Conservation (phyloP, 37 sponge, comb jelly and placozoan genomes). For the Aplysina aerophoba region DNA sequence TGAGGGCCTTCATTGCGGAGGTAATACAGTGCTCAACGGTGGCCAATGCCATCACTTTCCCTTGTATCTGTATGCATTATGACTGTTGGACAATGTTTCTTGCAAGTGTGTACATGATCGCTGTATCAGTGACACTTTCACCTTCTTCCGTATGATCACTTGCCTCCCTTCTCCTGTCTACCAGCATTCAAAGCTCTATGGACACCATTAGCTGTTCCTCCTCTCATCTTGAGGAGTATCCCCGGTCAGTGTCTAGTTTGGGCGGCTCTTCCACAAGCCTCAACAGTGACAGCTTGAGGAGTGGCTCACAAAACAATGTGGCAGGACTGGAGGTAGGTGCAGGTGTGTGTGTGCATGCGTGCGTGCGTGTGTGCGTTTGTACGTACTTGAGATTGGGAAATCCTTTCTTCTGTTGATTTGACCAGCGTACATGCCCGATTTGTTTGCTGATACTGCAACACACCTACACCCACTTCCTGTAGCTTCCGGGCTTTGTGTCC, state of each 20-base stretch:
- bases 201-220: background rate
- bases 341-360: slow-evolving; percentile 39
- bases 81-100: no score
- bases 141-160: no score
- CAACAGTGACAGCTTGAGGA: slow-evolving; percentile 15
- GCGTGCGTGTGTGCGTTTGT: slow-evolving; percentile 40
- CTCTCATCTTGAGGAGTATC: background rate
- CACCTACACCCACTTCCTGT: background rate
- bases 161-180: no score
- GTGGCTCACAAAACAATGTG: slow-evolving; percentile 4
- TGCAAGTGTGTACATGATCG: no score
- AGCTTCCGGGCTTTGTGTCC: slow-evolving; percentile 31
- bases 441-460: background rate
- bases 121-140: no score
- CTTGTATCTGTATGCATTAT: no score
- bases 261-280: slow-evolving; percentile 9
- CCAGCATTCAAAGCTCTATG: background rate
- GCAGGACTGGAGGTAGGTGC: background rate
- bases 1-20: no score
- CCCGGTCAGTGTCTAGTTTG: background rate
- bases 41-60: no score
- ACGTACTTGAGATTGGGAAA: background rate
- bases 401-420: background rate
- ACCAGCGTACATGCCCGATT: background rate
- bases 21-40: no score